Percentiles rank a stretch among this genome's conserved stretches.
These are phyloP conservation scores for Podarcis muralis DNA, from an alignment of 2,113 vertebrate genomes.

Conservation along the genomic window DNA sequence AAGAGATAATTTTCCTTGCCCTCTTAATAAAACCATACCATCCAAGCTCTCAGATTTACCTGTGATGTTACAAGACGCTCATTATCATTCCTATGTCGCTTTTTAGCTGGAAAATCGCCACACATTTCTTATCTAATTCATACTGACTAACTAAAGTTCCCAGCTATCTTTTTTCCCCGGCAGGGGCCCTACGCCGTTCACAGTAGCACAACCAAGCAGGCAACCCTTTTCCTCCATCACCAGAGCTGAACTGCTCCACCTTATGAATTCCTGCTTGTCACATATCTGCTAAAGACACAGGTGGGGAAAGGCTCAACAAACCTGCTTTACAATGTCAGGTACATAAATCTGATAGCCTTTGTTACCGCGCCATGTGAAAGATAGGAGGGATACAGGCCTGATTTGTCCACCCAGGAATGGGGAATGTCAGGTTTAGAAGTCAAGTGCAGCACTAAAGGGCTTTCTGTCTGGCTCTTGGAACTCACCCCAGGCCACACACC, in stretches of 20 bases:
- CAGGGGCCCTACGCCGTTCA: neutral
- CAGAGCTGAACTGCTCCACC: neutral
- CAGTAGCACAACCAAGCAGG: neutral
- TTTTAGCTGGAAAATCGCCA: neutral
- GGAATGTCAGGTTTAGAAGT: too few relatives aligned
- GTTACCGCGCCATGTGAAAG: neutral
- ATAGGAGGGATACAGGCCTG: neutral
- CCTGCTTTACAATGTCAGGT: neutral
- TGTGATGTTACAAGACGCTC: neutral
- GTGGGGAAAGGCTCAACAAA: neutral
- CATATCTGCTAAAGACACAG: neutral
- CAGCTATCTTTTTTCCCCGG: neutral
- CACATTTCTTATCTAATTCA: neutral
- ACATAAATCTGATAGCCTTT: neutral
- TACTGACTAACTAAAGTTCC: neutral
- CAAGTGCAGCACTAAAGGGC: too few relatives aligned
- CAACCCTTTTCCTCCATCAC: neutral
- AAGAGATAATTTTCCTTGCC: neutral
- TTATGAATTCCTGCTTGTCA: neutral
- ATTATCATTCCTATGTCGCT: neutral
- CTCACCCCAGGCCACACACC: too few relatives aligned
- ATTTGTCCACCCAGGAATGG: too few relatives aligned
- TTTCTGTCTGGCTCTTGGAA: too few relatives aligned
- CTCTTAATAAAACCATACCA: neutral
- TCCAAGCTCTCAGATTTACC: neutral